Evolutionary conservation across 2,113 vertebrate genomes (phyloP).

Genomic region (Nothocercus julius): DNA sequence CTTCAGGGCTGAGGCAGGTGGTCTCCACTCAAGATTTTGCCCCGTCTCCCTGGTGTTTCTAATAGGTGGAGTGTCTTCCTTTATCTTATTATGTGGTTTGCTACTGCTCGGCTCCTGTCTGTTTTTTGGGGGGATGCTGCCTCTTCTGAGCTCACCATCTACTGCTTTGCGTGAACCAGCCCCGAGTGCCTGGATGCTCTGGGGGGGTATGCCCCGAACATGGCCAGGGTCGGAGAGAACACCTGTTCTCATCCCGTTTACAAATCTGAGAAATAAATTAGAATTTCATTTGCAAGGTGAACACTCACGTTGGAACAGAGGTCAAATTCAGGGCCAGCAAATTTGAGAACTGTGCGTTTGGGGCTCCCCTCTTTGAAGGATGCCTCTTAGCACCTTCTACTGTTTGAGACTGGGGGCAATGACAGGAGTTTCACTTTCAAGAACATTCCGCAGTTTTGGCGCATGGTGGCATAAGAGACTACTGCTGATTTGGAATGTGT

Average conservation of each 20-base stretch:
- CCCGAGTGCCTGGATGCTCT: not conserved
- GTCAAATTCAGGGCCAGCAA: not conserved
- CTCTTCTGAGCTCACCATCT: accelerated
- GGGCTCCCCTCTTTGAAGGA: not conserved
- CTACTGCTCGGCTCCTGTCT: not conserved
- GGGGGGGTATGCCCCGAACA: not conserved
- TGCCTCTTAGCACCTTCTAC: not conserved
- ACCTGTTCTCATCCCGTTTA: not conserved
- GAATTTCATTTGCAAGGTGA: not conserved
- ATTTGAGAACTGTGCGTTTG: accelerated
- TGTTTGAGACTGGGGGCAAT: not conserved
- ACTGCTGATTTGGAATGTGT: not conserved
- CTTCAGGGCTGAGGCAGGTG: accelerated
- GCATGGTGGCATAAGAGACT: not conserved
- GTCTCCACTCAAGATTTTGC: not conserved
- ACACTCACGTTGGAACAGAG: not conserved
- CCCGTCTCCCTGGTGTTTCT: not conserved
- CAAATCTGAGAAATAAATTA: not conserved
- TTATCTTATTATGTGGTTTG: not conserved
- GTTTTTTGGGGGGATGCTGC: accelerated
- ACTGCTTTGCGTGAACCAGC: accelerated
- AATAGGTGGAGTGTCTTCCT: not conserved
- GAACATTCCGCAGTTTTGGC: not conserved
- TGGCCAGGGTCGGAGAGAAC: accelerated
- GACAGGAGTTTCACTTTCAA: not conserved